phyloP scores from a whole-genome alignment of 2,797 vertebrate species.

The Acropternis orthonyx region DNA sequence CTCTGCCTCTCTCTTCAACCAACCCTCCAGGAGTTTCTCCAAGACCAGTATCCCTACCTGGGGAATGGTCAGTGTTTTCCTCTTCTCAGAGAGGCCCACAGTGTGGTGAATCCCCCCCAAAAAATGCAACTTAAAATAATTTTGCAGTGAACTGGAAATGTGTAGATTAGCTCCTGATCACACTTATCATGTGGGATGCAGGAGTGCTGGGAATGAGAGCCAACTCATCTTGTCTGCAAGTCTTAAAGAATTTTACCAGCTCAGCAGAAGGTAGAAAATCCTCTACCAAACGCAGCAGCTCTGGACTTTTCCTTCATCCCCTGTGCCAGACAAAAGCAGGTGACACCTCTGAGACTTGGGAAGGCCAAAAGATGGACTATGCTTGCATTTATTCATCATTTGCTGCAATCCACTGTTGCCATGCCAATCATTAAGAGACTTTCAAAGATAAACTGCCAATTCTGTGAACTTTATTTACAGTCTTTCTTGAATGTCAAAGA shows the following conservation, averaged over 20 bases:
- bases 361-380: not conserved
- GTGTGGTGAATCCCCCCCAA: rapidly evolving
- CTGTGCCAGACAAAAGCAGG: not conserved
- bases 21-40: not conserved
- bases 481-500: not conserved
- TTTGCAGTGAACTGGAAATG: not conserved
- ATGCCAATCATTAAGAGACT: not conserved
- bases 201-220: not conserved
- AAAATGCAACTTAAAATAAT: not conserved
- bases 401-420: not conserved
- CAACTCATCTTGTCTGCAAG: not conserved
- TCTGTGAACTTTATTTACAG: not conserved
- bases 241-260: not conserved
- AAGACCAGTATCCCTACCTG: not conserved
- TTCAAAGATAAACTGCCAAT: not conserved
- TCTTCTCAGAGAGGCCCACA: not conserved
- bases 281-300: not conserved
- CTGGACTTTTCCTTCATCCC: not conserved
- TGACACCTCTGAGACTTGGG: not conserved
- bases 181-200: not conserved
- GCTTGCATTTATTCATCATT: not conserved
- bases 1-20: not conserved
- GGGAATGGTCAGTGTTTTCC: not conserved
- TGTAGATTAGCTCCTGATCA: not conserved
- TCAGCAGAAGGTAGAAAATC: not conserved